A percentile compares a stretch with the other conserved stretches of the same genome.
Evolutionary conservation across 2,113 vertebrate genomes (phyloP).

Genomic region (Sardina pilchardus): DNA sequence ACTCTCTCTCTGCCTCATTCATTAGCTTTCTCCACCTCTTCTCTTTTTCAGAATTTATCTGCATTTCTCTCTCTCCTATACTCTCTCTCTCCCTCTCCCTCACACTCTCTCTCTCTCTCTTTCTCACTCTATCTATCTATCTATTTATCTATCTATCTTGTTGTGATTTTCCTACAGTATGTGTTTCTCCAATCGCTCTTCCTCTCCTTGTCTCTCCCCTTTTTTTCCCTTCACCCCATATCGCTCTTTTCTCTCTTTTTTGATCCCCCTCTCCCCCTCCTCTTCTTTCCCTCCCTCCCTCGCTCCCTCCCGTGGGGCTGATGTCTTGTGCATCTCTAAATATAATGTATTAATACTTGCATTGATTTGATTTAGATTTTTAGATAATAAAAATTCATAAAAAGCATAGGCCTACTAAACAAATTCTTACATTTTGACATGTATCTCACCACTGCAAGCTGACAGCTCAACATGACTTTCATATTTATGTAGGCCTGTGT

Average conservation of each 20-base stretch:
- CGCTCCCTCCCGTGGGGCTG: conserved; percentile 34
- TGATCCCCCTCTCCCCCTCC: not conserved
- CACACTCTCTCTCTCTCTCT: not conserved
- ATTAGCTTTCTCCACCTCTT: not conserved
- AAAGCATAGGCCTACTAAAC: too few relatives aligned
- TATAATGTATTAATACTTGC: too few relatives aligned
- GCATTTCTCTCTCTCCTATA: too few relatives aligned
- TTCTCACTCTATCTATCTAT: too few relatives aligned
- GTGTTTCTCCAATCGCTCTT: conserved; percentile 33
- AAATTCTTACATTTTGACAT: too few relatives aligned
- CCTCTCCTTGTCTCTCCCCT: not conserved
- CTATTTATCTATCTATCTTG: conserved; percentile 7
- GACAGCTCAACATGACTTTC: too few relatives aligned
- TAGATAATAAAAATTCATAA: too few relatives aligned
- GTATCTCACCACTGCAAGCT: too few relatives aligned
- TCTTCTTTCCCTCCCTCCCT: conserved; percentile 50
- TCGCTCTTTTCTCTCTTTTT: too few relatives aligned
- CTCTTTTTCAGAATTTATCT: not conserved
- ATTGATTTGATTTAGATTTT: too few relatives aligned
- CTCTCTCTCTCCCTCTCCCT: not conserved
- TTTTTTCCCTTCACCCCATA: conserved; percentile 49
- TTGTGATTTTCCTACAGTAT: conserved; percentile 32
- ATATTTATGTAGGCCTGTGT: too few relatives aligned
- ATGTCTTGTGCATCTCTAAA: conserved; percentile 30
- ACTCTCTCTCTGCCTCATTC: not conserved